A percentile compares a stretch with the other conserved stretches of the same genome.
Evolutionary conservation across 2,113 vertebrate species (phyloP).

Genomic region (Salvelinus namaycush): DNA sequence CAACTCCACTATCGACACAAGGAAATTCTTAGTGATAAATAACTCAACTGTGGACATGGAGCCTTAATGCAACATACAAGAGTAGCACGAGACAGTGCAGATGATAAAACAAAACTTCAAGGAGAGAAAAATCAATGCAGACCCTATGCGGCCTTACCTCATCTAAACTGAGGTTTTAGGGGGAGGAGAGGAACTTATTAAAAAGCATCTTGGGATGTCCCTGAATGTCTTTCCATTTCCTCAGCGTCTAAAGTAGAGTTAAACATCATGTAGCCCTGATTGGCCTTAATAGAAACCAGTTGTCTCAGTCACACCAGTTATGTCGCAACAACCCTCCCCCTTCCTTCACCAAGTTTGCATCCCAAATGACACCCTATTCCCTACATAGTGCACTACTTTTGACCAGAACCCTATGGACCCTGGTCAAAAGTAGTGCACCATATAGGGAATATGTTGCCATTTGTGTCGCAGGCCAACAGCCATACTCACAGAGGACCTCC

Average conservation of each 20-base stretch:
- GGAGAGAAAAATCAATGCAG: slow-evolving; percentile 4
- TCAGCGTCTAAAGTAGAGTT: slow-evolving; percentile 13
- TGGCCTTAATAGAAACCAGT: slow-evolving; percentile 60
- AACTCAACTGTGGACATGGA: background rate
- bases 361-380: slow-evolving; percentile 18
- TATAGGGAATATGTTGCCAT: background rate
- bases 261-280: slow-evolving; percentile 36
- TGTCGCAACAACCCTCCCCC: background rate
- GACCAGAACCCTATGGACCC: too few relatives aligned
- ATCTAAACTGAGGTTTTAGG: slow-evolving; percentile 17
- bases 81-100: background rate
- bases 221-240: slow-evolving; percentile 13
- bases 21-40: too few relatives aligned
- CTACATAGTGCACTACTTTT: too few relatives aligned
- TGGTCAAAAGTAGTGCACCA: too few relatives aligned
- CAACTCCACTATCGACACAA: background rate
- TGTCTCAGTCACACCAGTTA: slow-evolving; percentile 10
- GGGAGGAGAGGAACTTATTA: slow-evolving; percentile 1
- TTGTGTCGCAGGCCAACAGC: background rate
- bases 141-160: slow-evolving; percentile 12
- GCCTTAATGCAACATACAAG: background rate
- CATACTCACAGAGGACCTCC: slow-evolving; percentile 59
- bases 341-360: background rate
- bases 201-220: slow-evolving; percentile 10
- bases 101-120: background rate